phyloP scores from a whole-genome alignment of 2,797 vertebrate genomes.

The Thunnus albacares region DNA sequence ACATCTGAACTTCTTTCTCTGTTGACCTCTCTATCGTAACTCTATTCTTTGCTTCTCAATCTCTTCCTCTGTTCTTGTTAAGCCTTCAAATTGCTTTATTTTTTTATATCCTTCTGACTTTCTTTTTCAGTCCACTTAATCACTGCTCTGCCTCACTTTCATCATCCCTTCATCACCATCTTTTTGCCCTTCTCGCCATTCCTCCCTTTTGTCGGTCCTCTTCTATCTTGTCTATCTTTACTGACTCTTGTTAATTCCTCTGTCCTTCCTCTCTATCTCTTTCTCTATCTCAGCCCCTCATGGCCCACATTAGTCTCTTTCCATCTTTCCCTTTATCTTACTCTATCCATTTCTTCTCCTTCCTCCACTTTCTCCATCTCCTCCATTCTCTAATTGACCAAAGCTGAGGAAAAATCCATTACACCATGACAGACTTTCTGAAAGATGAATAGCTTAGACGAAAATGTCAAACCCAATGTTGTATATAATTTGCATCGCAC shows the following conservation, averaged over 20 bases:
- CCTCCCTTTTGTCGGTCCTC: neutral
- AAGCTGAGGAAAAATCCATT: slow-evolving; percentile 68
- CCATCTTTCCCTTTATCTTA: slow-evolving; percentile 25
- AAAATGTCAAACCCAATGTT: slow-evolving; percentile 79
- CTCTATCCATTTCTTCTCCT: slow-evolving; percentile 16
- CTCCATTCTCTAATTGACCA: slow-evolving; percentile 62
- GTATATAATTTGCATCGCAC: slow-evolving; percentile 75
- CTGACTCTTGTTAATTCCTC: slow-evolving; percentile 35
- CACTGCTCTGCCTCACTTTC: slow-evolving; percentile 8
- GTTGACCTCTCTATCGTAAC: slow-evolving; percentile 28
- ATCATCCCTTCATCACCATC: slow-evolving; percentile 14
- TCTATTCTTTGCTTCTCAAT: slow-evolving; percentile 23
- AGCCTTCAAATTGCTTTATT: neutral
- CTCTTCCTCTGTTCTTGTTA: slow-evolving; percentile 19
- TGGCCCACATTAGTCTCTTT: slow-evolving; percentile 34
- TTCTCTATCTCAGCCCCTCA: slow-evolving; percentile 11
- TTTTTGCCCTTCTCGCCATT: slow-evolving; percentile 4
- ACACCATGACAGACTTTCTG: slow-evolving; percentile 66
- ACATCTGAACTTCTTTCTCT: slow-evolving; percentile 32
- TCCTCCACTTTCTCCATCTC: slow-evolving; percentile 7
- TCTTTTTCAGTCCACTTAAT: slow-evolving; percentile 11
- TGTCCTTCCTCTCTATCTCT: slow-evolving; percentile 17
- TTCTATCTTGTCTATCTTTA: slow-evolving; percentile 31
- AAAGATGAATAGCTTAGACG: slow-evolving; percentile 68
- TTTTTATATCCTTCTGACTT: neutral